A percentile compares a stretch with the other conserved stretches of the same genome.
Evolutionary conservation across 1,140 invertebrate species (phyloP).

Genomic region (Bombyx mandarina): DNA sequence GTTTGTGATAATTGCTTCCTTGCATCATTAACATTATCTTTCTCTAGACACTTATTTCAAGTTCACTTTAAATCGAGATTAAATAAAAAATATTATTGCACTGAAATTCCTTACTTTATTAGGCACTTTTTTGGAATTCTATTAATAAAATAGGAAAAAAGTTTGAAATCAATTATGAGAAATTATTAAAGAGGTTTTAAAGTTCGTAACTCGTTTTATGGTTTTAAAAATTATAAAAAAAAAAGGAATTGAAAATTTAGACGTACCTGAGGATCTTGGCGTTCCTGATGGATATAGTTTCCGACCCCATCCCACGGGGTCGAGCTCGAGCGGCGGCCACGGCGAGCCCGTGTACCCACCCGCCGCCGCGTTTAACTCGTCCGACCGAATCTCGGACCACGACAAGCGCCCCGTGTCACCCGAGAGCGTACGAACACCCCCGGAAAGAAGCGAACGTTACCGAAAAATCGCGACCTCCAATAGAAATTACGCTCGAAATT

Average conservation of each 20-base stretch:
- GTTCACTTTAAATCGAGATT: too few species aligned
- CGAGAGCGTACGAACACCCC: constrained; percentile 50
- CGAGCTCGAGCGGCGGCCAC: constrained; percentile 79
- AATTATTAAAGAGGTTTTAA: too few species aligned
- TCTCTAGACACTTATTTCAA: too few species aligned
- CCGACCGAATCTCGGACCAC: constrained; percentile 78
- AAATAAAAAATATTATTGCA: too few species aligned
- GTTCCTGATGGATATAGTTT: constrained; percentile 79
- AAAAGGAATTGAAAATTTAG: neutral
- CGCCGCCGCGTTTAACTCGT: constrained; percentile 78
- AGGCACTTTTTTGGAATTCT: too few species aligned
- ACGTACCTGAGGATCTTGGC: constrained; percentile 68
- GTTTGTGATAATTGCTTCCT: too few species aligned
- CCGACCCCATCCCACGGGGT: constrained; percentile 80
- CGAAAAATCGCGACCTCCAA: constrained; percentile 1
- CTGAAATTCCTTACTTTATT: too few species aligned
- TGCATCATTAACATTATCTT: too few species aligned
- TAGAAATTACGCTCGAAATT: constrained; percentile 21
- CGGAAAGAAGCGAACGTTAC: constrained; percentile 37
- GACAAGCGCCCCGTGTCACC: constrained; percentile 38
- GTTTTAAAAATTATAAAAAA: too few species aligned
- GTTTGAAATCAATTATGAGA: too few species aligned
- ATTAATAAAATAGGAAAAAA: too few species aligned
- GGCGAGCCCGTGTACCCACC: constrained; percentile 80
- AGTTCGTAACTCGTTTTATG: too few species aligned